Percentiles rank a stretch among this genome's conserved stretches.
Evolutionary conservation across 2,113 vertebrate genomes (phyloP).

Genomic region (Felis catus): DNA sequence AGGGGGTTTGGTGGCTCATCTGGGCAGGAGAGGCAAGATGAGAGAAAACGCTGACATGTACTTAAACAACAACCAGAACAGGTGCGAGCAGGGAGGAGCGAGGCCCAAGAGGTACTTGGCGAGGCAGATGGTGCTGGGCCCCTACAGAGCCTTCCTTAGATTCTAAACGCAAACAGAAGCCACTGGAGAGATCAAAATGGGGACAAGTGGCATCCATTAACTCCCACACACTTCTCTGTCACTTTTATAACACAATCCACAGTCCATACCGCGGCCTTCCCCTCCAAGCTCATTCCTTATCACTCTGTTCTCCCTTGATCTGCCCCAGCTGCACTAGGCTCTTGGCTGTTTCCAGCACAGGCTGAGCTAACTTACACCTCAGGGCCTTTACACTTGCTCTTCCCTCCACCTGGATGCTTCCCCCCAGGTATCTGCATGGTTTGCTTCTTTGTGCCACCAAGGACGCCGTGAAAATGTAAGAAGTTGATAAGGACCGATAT

Average conservation of each 20-base stretch:
- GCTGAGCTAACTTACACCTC: not conserved
- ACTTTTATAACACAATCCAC: no score
- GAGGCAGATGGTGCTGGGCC: accelerated
- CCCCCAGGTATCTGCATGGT: not conserved
- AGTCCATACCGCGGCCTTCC: not conserved
- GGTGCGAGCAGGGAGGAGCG: not conserved
- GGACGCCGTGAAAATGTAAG: not conserved
- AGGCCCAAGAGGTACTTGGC: not conserved
- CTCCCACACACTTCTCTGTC: not conserved
- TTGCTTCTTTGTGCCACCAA: not conserved
- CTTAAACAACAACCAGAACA: not conserved
- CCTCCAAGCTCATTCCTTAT: not conserved
- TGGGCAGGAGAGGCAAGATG: not conserved
- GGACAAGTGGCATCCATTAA: not conserved
- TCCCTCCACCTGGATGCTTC: not conserved
- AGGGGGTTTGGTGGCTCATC: no score
- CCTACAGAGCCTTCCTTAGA: not conserved
- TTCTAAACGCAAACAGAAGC: not conserved
- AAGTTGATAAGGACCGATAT: not conserved
- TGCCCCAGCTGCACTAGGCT: no score
- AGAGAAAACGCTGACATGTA: not conserved
- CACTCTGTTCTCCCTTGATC: not conserved
- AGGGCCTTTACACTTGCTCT: not conserved
- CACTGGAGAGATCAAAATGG: not conserved
- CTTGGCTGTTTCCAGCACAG: not conserved